A percentile compares a stretch with the other conserved stretches of the same genome.
Evolutionary conservation across 53 echinoderm and acorn worm species (phyloP).

Genomic region (Actinopyga echinites): DNA sequence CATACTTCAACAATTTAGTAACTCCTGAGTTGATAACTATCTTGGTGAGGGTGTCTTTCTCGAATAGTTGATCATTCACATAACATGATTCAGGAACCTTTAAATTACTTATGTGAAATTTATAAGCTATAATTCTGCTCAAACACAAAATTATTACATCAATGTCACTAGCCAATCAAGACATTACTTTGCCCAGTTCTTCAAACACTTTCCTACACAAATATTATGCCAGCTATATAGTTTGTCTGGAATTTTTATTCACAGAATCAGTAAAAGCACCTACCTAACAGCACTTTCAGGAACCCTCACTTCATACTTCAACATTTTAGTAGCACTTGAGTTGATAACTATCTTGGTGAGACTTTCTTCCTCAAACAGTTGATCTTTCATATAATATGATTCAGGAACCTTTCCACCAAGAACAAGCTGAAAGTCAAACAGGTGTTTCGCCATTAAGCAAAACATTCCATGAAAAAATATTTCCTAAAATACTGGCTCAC

Average conservation of each 20-base stretch:
- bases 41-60: conserved; percentile 40
- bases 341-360: conserved; percentile 42
- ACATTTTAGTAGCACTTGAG: not conserved
- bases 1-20: not conserved
- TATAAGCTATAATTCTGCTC: too few species aligned
- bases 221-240: too few species aligned
- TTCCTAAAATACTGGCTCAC: not conserved
- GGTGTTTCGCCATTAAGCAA: too few species aligned
- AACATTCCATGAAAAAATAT: not conserved
- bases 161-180: too few species aligned
- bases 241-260: too few species aligned
- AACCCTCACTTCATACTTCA: conserved; percentile 37
- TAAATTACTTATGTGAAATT: too few species aligned
- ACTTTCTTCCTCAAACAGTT: conserved; percentile 55
- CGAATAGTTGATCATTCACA: conserved; percentile 36
- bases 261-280: not conserved
- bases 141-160: too few species aligned
- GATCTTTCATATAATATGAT: conserved; percentile 61
- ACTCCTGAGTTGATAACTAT: not conserved
- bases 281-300: conserved; percentile 33
- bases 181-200: too few species aligned
- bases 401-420: conserved; percentile 68
- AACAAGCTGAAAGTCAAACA: conserved; percentile 35
- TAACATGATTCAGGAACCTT: conserved; percentile 65
- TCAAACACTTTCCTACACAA: too few species aligned